Conservation (phyloP, 2,888 invertebrate species). For the Hypercompe scribonia region DNA sequence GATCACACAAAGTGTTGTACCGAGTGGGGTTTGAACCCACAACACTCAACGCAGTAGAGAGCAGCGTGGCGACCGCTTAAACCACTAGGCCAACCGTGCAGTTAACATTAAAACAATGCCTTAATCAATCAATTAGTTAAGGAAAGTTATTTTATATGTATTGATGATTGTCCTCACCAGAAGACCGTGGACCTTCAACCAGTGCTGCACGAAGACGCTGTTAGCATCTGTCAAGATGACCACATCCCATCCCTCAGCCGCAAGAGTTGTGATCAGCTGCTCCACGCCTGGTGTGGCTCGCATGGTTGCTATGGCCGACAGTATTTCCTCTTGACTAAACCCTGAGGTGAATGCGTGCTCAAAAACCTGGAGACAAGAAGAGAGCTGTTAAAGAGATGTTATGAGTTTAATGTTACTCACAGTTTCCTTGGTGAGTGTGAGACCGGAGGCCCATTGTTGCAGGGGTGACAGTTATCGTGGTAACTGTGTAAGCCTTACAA, state of each 20-base stretch:
- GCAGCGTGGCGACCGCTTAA: too few relatives aligned
- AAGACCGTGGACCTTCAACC: conserved; percentile 72
- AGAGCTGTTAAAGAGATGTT: not conserved
- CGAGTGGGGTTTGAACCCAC: too few relatives aligned
- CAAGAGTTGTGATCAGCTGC: conserved; percentile 65
- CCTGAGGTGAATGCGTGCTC: conserved; percentile 80
- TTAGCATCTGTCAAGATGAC: conserved; percentile 78
- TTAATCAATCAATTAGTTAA: too few relatives aligned
- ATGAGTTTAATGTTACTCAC: too few relatives aligned
- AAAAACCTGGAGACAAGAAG: conserved; percentile 66
- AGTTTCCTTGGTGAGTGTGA: too few relatives aligned
- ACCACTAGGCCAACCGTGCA: too few relatives aligned
- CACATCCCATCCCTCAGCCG: conserved; percentile 70
- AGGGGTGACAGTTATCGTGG: too few relatives aligned
- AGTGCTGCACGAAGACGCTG: conserved; percentile 75
- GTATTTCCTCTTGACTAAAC: conserved; percentile 69
- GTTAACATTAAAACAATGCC: too few relatives aligned
- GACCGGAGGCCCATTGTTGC: too few relatives aligned
- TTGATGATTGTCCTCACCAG: conserved; percentile 56
- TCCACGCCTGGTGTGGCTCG: conserved; percentile 67
- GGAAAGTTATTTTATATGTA: not conserved
- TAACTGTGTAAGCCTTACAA: too few relatives aligned
- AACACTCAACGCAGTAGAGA: too few relatives aligned
- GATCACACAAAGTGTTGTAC: too few relatives aligned
- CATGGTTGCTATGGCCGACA: conserved; percentile 74